These are phyloP conservation scores for Amyelois transitella DNA, from an alignment of 1,140 invertebrate species.

Conservation along the genomic window DNA sequence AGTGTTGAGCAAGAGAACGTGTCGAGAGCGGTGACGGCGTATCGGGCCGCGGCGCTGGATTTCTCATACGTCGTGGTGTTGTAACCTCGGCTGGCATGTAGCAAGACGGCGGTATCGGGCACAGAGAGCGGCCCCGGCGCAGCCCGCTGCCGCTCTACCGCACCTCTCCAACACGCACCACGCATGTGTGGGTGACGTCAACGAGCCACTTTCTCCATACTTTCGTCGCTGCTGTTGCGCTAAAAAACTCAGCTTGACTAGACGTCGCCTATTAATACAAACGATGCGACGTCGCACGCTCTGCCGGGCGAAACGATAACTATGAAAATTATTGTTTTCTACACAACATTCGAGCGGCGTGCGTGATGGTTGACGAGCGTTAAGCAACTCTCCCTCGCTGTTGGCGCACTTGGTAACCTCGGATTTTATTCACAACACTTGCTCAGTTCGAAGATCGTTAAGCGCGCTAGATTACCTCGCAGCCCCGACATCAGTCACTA, in stretches of 20 bases:
- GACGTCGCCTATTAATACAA: slow-evolving; percentile 60
- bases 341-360: slow-evolving; percentile 13
- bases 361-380: slow-evolving; percentile 18
- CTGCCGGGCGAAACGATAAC: slow-evolving; percentile 50
- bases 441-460: not conserved
- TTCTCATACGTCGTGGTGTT: slow-evolving; percentile 55
- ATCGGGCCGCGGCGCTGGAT: slow-evolving; percentile 45
- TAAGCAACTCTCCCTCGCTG: slow-evolving; percentile 16
- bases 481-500: slow-evolving; percentile 13
- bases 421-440: not conserved
- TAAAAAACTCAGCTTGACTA: slow-evolving; percentile 62
- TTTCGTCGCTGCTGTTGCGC: slow-evolving; percentile 66
- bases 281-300: slow-evolving; percentile 56
- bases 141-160: not conserved
- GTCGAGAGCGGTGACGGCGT: slow-evolving; percentile 55
- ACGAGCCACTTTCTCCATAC: slow-evolving; percentile 70
- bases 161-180: not conserved
- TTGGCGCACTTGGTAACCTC: not conserved
- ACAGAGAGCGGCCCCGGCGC: slow-evolving; percentile 37
- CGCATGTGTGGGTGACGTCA: slow-evolving; percentile 65
- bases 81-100: slow-evolving; percentile 48
- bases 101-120: slow-evolving; percentile 38
- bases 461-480: not conserved
- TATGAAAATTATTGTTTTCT: slow-evolving; percentile 54
- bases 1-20: slow-evolving; percentile 66